Conservation (phyloP, 1,140 invertebrate species). For the Mamestra configurata region DNA sequence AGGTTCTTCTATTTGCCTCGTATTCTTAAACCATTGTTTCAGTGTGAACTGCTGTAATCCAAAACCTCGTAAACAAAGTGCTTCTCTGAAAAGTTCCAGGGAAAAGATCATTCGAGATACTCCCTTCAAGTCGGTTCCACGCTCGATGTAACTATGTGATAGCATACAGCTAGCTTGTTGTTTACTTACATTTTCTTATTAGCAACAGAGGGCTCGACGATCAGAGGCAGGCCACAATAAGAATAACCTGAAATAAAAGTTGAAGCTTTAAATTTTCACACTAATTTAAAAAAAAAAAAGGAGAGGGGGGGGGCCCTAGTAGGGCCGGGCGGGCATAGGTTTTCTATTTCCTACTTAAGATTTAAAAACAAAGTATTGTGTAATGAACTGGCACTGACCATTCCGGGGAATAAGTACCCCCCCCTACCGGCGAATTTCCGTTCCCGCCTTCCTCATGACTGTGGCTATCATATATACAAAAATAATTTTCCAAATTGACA, state of each 20-base stretch:
- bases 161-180: not conserved
- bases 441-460: too few species aligned
- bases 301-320: too few species aligned
- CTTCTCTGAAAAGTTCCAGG: constrained; percentile 54
- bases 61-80: constrained; percentile 63
- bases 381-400: too few species aligned
- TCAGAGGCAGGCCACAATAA: constrained; percentile 78
- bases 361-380: too few species aligned
- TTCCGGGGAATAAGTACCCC: too few species aligned
- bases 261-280: not conserved
- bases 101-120: constrained; percentile 53
- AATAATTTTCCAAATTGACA: too few species aligned
- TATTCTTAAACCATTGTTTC: constrained; percentile 60
- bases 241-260: constrained; percentile 76
- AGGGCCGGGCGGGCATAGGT: too few species aligned
- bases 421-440: too few species aligned
- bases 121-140: constrained; percentile 16
- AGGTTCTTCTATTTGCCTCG: constrained; percentile 17
- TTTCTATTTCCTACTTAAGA: too few species aligned
- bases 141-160: not conserved
- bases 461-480: too few species aligned
- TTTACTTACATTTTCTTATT: constrained; percentile 83
- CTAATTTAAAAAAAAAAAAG: too few species aligned
- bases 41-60: constrained; percentile 59
- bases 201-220: constrained; percentile 83